These are phyloP conservation scores for Danio aesculapii DNA, from an alignment of 2,797 vertebrate species.

Conservation along the genomic window DNA sequence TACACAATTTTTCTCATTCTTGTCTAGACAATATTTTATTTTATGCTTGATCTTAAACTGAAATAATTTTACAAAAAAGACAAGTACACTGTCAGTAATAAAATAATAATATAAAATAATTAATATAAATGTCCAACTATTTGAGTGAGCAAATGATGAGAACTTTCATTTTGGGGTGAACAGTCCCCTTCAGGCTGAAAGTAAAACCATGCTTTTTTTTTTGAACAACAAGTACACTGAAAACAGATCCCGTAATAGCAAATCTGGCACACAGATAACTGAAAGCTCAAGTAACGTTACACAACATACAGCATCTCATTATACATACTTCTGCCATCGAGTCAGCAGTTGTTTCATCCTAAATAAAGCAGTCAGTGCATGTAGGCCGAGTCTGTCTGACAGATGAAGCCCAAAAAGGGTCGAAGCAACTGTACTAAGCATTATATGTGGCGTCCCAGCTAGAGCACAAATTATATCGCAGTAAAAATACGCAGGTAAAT, in stretches of 20 bases:
- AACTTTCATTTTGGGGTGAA: too few species aligned
- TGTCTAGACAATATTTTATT: too few species aligned
- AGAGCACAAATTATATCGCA: conserved; percentile 24
- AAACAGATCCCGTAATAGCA: not conserved
- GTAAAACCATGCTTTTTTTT: not conserved
- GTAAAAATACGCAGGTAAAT: conserved; percentile 58
- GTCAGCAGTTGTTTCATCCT: conserved; percentile 10
- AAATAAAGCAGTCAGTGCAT: conserved; percentile 1
- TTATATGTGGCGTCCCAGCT: conserved; percentile 2
- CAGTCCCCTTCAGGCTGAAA: conserved; percentile 28
- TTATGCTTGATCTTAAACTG: too few species aligned
- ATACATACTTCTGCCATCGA: not conserved
- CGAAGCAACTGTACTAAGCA: conserved; percentile 44
- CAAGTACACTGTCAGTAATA: too few species aligned
- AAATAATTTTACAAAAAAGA: too few species aligned
- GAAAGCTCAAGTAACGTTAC: not conserved
- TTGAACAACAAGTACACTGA: not conserved
- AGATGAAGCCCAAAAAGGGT: conserved; percentile 1
- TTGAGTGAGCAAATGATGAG: too few species aligned
- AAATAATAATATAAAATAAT: too few species aligned
- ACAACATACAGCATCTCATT: not conserved
- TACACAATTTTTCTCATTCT: too few species aligned
- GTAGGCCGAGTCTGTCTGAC: not conserved
- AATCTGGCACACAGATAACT: not conserved
- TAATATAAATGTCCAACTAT: too few species aligned